phyloP scores from a whole-genome alignment of 2,797 vertebrate species.

The Parambassis ranga region DNA sequence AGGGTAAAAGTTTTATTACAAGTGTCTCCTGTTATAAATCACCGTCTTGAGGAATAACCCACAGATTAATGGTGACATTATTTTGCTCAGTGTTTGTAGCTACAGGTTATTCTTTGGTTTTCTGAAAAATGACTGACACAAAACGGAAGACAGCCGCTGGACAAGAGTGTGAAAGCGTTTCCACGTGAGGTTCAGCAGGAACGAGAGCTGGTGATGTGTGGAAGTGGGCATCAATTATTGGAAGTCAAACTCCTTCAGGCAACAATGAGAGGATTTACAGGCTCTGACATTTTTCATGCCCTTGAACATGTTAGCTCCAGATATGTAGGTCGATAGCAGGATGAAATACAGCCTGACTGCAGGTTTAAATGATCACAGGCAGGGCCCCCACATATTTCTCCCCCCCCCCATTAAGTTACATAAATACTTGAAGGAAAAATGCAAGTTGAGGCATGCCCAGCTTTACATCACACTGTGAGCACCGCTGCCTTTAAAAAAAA shows the following conservation, averaged over 20 bases:
- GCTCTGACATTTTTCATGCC: constrained; percentile 55
- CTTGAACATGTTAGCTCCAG: constrained; percentile 56
- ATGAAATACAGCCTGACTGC: constrained; percentile 60
- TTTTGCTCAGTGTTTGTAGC: constrained; percentile 11
- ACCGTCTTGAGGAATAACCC: constrained; percentile 16
- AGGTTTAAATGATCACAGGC: constrained; percentile 52
- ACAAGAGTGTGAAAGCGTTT: constrained; percentile 31
- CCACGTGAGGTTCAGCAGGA: constrained; percentile 1
- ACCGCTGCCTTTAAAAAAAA: neutral
- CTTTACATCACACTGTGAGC: neutral
- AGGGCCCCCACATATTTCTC: constrained; percentile 46
- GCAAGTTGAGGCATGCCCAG: constrained; percentile 34
- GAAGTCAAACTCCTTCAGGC: constrained; percentile 63
- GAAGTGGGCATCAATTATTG: constrained; percentile 62
- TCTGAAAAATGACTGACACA: constrained; percentile 19
- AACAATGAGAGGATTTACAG: constrained; percentile 68
- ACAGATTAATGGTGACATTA: constrained; percentile 50
- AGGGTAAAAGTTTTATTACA: constrained; percentile 63
- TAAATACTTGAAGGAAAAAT: constrained; percentile 43
- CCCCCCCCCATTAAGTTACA: constrained; percentile 20
- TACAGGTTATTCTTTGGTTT: constrained; percentile 30
- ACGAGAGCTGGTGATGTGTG: constrained; percentile 33
- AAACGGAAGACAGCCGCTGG: constrained; percentile 25
- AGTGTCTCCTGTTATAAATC: constrained; percentile 75
- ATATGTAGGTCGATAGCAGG: constrained; percentile 49